These are phyloP conservation scores for Hypotaenidia okinawae DNA, from an alignment of 2,797 vertebrate genomes.

Conservation along the genomic window DNA sequence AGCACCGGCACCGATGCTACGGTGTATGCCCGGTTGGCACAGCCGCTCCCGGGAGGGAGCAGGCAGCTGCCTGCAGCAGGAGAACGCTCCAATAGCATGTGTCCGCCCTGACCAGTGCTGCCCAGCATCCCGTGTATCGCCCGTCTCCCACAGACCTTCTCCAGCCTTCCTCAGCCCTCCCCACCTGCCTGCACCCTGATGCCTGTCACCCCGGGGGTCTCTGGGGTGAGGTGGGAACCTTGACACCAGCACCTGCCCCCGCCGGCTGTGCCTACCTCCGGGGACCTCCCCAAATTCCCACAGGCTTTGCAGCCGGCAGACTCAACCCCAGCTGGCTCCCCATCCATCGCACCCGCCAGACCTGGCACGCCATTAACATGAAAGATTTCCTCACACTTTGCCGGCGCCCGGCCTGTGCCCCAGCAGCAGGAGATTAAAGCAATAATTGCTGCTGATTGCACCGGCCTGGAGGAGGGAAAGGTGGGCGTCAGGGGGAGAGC, in stretches of 20 bases:
- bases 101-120: neutral
- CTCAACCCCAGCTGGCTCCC: constrained; percentile 72
- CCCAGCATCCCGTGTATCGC: neutral
- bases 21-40: neutral
- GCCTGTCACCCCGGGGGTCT: neutral
- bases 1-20: neutral
- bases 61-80: neutral
- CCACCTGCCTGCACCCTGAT: neutral
- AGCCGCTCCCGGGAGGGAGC: neutral
- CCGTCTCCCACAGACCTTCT: neutral
- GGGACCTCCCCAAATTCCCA: neutral
- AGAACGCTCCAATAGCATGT: accelerated
- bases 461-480: constrained; percentile 69
- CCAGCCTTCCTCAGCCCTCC: neutral
- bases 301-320: constrained; percentile 2
- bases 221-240: accelerated
- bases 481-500: neutral
- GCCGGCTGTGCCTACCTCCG: accelerated
- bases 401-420: constrained; percentile 65
- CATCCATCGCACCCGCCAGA: constrained; percentile 72
- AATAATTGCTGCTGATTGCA: constrained; percentile 81
- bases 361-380: constrained; percentile 78
- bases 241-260: neutral
- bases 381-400: constrained; percentile 79
- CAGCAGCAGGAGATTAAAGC: constrained; percentile 83